phyloP scores from a whole-genome alignment of 2,113 vertebrate genomes.

The Xerus inauris region DNA sequence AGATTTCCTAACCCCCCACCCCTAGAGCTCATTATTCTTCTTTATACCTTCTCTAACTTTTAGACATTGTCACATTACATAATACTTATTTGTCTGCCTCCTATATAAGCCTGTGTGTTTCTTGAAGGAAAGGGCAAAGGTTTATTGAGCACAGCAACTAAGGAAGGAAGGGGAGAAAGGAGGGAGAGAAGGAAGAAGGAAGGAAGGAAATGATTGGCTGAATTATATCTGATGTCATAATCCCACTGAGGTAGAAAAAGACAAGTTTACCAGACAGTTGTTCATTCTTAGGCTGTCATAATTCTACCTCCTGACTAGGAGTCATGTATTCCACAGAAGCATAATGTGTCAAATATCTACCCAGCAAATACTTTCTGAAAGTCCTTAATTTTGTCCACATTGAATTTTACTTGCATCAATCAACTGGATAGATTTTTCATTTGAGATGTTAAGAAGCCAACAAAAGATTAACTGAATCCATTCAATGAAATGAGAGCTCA shows the following conservation, averaged over 20 bases:
- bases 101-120: neutral
- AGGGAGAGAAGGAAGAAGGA: neutral
- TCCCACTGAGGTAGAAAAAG: neutral
- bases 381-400: neutral
- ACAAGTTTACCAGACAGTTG: neutral
- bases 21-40: neutral
- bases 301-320: neutral
- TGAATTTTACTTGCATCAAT: neutral
- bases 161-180: neutral
- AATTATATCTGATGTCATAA: conserved; percentile 68
- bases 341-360: neutral
- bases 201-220: conserved; percentile 7
- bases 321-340: neutral
- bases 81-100: neutral
- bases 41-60: neutral
- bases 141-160: neutral
- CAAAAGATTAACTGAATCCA: neutral
- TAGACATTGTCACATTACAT: neutral
- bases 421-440: neutral
- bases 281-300: neutral
- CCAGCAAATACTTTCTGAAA: neutral
- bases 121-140: neutral
- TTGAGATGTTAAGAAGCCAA: conserved; percentile 37
- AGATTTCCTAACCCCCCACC: neutral
- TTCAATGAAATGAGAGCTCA: neutral